Evolutionary conservation across 2,888 invertebrate species (phyloP).

Genomic region (Gerosis bhagava): DNA sequence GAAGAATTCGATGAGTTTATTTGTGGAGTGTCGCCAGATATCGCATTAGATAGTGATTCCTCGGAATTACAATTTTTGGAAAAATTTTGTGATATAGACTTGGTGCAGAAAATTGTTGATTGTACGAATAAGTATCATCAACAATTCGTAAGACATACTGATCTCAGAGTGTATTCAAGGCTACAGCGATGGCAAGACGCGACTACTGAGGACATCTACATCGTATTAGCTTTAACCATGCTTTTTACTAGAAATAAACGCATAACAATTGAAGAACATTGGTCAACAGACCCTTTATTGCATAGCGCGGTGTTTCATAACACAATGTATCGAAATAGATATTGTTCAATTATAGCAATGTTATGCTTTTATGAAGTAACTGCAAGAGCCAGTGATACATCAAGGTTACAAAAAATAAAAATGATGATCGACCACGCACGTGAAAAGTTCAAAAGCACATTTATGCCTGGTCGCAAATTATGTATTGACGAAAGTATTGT

Average conservation of each 20-base stretch:
- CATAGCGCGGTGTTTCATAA: slow-evolving; percentile 1
- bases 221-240: slow-evolving; percentile 32
- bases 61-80: slow-evolving; percentile 27
- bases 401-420: slow-evolving; percentile 29
- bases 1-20: slow-evolving; percentile 28
- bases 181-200: slow-evolving; percentile 26
- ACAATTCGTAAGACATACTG: slow-evolving; percentile 26
- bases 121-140: slow-evolving; percentile 30
- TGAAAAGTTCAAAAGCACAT: slow-evolving; percentile 27
- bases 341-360: slow-evolving; percentile 6
- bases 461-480: slow-evolving; percentile 29
- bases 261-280: slow-evolving; percentile 31
- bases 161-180: slow-evolving; percentile 25
- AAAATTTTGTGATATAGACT: slow-evolving; percentile 28
- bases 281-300: slow-evolving; percentile 31
- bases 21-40: slow-evolving; percentile 25
- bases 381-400: slow-evolving; percentile 13
- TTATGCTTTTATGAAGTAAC: slow-evolving; percentile 7
- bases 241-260: slow-evolving; percentile 31
- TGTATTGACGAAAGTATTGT: slow-evolving; percentile 37
- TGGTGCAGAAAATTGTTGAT: slow-evolving; percentile 24
- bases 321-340: slow-evolving; percentile 1
- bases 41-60: slow-evolving; percentile 16
- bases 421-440: slow-evolving; percentile 31
- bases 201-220: slow-evolving; percentile 26